Evolutionary conservation across 2,113 vertebrate species (phyloP), one percentile per base, ranked within the genome.

Genomic region (Aix galericulata): DNA sequence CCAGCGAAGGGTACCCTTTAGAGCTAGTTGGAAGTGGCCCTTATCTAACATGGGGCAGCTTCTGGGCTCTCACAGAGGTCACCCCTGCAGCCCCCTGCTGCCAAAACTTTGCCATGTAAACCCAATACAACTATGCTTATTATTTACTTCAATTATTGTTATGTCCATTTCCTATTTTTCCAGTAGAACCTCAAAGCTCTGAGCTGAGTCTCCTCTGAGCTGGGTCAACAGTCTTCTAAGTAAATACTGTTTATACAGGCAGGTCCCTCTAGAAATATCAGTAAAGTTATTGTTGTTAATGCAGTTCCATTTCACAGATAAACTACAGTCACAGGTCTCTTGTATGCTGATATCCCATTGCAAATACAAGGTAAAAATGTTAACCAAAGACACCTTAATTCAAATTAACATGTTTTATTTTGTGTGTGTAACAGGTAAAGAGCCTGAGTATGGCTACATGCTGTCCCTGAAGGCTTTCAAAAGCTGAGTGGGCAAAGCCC

Each of bases 361-460:
- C 18, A 89, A 80, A 60, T 13, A 13, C 48, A 32, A 73, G 26
- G 44, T n/a, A 46, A 90, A 93, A 32, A 68, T 31, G 17, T 8
- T 58, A 67, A 50, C 17, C 17, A 23, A 40, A 79, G 71, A 6
- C 3, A 26, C 4, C n/a, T 42, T 29, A 3, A 63, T 79, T 79
- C 44, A 22, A 59, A 13, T 8, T 2, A 81, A 26, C 5, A 25
- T 1, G 2, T 38, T 85, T 72, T 11, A 25, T 91, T 86, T 76
- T 11, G 10, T 22, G 40, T 0, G 0, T 6, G 8, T 9, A 60
- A 9, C 1, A 3, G 46, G 32, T 4, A 4, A 2, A 29, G 73
- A 44, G 36, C 31, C 13, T 63, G 64, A 64, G 13, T 17, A 3
- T 1, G 27, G 31, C 42, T 14, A 20, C 14, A 27, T 1, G 2